phyloP scores from a whole-genome alignment of 2,888 invertebrate genomes.

The Cetonia aurata region DNA sequence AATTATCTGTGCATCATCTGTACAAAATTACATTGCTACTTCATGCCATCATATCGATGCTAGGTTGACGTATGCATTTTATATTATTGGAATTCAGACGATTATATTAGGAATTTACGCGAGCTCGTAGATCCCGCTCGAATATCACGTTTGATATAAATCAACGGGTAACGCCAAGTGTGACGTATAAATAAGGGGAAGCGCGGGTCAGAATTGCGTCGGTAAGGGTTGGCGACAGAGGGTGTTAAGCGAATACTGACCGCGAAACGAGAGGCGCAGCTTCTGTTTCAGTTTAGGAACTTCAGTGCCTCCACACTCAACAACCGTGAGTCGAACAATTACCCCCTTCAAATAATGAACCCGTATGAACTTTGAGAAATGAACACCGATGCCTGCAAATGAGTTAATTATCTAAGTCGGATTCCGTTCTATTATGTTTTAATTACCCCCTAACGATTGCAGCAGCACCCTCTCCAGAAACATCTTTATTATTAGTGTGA shows the following conservation, averaged over 20 bases:
- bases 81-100: no score
- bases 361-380: conserved; percentile 67
- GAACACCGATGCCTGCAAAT: conserved; percentile 64
- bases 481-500: conserved; percentile 59
- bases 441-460: conserved; percentile 56
- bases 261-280: conserved; percentile 46
- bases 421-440: conserved; percentile 61
- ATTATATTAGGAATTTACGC: no score
- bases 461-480: conserved; percentile 47
- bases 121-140: background rate
- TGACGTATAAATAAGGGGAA: conserved; percentile 30
- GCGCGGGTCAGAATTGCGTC: conserved; percentile 6
- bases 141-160: conserved; percentile 30
- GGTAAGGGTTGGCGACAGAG: conserved; percentile 36
- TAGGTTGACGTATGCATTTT: no score
- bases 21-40: no score
- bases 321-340: conserved; percentile 54
- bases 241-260: conserved; percentile 47
- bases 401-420: conserved; percentile 66
- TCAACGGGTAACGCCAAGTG: conserved; percentile 15
- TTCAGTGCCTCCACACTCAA: conserved; percentile 21
- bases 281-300: conserved; percentile 43
- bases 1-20: no score
- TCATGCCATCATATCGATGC: no score
- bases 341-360: conserved; percentile 64